Conservation (phyloP, 2,888 invertebrate species). For the Ichneumoninae sp. region DNA sequence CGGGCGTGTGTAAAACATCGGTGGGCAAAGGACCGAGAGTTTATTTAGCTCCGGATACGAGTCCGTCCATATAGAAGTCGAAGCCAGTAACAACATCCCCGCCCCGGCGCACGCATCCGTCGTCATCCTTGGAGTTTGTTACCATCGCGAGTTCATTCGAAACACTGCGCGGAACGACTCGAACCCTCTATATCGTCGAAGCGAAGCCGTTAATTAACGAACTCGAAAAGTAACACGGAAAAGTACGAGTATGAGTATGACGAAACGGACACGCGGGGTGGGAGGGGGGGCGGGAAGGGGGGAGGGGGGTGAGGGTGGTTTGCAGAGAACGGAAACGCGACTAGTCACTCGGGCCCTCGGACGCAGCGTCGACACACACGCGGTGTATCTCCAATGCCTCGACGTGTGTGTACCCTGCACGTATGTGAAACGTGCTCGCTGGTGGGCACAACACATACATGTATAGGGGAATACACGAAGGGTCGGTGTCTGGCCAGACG, state of each 20-base stretch:
- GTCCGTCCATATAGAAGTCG: background rate
- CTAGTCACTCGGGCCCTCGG: constrained; percentile 59
- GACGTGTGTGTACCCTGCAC: background rate
- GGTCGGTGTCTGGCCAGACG: constrained; percentile 83
- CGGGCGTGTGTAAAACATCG: background rate
- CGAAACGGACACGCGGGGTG: constrained; percentile 66
- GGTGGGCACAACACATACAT: constrained; percentile 29
- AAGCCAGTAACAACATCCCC: constrained; percentile 23
- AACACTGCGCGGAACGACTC: constrained; percentile 43
- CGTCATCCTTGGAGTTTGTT: constrained; percentile 59
- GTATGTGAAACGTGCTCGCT: constrained; percentile 4
- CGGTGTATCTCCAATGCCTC: background rate
- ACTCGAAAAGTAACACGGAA: constrained; percentile 78
- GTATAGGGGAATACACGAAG: constrained; percentile 63
- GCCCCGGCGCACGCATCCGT: background rate
- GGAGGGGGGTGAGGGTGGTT: constrained; percentile 60
- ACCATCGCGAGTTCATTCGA: constrained; percentile 35
- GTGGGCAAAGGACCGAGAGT: constrained; percentile 30
- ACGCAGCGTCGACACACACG: constrained; percentile 18
- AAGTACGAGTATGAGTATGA: constrained; percentile 70
- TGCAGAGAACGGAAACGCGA: constrained; percentile 72
- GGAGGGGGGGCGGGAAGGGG: constrained; percentile 56
- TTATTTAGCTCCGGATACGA: constrained; percentile 47
- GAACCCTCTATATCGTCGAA: constrained; percentile 43
- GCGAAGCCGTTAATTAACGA: constrained; percentile 82